A percentile compares a stretch with the other conserved stretches of the same genome.
Conservation (phyloP, 2,888 invertebrate species). For the Athalia circularis region DNA sequence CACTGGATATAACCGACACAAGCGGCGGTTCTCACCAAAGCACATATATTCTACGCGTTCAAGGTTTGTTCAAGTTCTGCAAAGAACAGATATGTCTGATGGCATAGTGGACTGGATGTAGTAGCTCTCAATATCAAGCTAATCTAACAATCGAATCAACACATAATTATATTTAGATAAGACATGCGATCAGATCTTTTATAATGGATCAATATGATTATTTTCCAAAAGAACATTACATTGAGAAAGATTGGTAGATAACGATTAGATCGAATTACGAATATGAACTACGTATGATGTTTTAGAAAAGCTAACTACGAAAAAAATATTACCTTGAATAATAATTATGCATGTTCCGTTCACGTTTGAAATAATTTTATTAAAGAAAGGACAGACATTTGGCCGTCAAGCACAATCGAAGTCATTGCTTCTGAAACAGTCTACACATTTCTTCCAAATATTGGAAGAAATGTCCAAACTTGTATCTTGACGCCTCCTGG, state of each 20-base stretch:
- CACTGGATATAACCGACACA: conserved; percentile 21
- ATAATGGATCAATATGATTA: background rate
- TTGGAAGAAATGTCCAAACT: conserved; percentile 12
- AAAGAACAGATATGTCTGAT: background rate
- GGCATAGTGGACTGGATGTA: background rate
- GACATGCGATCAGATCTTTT: background rate
- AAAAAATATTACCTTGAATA: no score
- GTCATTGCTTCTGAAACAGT: conserved; percentile 23
- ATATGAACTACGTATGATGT: no score
- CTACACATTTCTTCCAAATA: conserved; percentile 34
- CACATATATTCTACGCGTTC: conserved; percentile 31
- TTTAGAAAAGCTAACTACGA: no score
- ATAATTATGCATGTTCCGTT: no score
- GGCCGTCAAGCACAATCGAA: conserved; percentile 26
- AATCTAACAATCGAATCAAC: background rate
- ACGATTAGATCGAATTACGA: background rate
- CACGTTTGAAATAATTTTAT: background rate
- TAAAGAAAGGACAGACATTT: conserved; percentile 19
- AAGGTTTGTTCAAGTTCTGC: conserved; percentile 25
- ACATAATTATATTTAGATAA: background rate
- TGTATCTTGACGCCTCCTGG: conserved; percentile 36
- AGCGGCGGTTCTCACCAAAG: conserved; percentile 1
- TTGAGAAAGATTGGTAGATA: no score
- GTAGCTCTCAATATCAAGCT: conserved; percentile 6
- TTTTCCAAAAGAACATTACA: background rate